Evolutionary conservation across 1,140 invertebrate species (phyloP), one percentile per base, ranked within the genome.

Genomic region (Rhynchophorus ferrugineus): DNA sequence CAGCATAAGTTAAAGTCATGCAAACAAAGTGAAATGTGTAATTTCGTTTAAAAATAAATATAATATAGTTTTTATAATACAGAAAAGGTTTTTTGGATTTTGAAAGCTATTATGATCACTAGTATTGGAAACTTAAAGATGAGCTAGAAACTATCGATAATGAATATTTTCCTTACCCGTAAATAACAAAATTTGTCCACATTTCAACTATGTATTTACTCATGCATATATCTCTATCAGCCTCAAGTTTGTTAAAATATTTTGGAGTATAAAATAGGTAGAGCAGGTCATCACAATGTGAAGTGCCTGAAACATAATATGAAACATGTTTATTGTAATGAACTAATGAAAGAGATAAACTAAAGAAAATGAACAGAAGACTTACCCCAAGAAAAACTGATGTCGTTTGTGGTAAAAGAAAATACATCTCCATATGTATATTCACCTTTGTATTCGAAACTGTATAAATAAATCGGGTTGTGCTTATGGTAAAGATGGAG

Each of bases 221-320:
- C 50, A 63, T 51, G 44, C 24, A 17, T n/a, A 52, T n/a, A 49
- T 65, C 63, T 7, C 17, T 50, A 11, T 8, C 3, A 14, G 43
- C 21, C 11, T 34, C 37, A 19, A 54, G 39, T 3, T 42, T 20
- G 3, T 45, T 42, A 44, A 64, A 61, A 7, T 64, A 48, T 16
- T 35, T 56, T 13, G 56, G 52, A 5, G 58, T 51, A 11, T 52
- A 51, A 20, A 65, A 58, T 13, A 62, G 37, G 29, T 65, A 65
- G 3, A 65, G 16, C 7, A 65, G 42, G 21, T 65, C 63, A 43
- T 65, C 63, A 41, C 61, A 65, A 35, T 65, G 63, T 9, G 51
- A 48, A 19, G 54, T 48, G 29, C 51, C 58, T 58, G 13, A 46
- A 57, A 44, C 56, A 59, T 8, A 56, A 39, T 44, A 20, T 42